Evolutionary conservation across 1,140 invertebrate genomes (phyloP), one percentile per base, ranked within the genome.

Genomic region (Drosophila nigromelanica): DNA sequence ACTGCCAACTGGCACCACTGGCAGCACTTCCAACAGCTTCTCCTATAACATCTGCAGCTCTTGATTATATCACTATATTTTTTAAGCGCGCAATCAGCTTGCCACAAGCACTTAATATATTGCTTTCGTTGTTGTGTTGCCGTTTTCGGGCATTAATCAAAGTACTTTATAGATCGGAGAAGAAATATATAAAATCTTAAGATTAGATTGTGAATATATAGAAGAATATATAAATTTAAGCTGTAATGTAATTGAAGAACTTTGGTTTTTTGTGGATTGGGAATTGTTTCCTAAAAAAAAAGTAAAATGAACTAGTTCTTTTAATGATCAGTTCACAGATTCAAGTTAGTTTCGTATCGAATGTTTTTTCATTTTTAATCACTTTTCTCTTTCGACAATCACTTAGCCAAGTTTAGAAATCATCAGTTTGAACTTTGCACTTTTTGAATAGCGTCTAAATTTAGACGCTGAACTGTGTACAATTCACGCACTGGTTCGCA

Each of bases 41-140:
- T 47, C 40, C 69, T 76, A 69, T 56, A 73, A 52, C 79, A 82
- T 85, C 45, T 68, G 61, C 66, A 64, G 55, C 24, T 61, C 8
- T 63, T 63, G 55, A 60, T 52, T 70, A 71, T 73, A 52, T 70
- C 62, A 66, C 70, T 69, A 62, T 68, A 24, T 62, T 33, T 40
- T 27, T 45, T 60, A 39, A 27, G 5, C 27, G 48, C 48, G 69
- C 47, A 48, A 35, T 72, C 63, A 62, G 62, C 67, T 70, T 60
- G 70, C 75, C 69, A 64, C 71, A 80, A 66, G 70, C 76, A 77
- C 77, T 85, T 71, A 73, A 90, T 79, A 75, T 87, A 90, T 90
- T 82, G 82, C 87, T 82, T 90, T 90, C 82, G 87, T 90, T 87
- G 82, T 87, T 82, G 79, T 71, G 43, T 69, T 56, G 55, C 76